These are phyloP conservation scores for Cancer borealis DNA, from an alignment of 2,888 invertebrate species.

Conservation along the genomic window DNA sequence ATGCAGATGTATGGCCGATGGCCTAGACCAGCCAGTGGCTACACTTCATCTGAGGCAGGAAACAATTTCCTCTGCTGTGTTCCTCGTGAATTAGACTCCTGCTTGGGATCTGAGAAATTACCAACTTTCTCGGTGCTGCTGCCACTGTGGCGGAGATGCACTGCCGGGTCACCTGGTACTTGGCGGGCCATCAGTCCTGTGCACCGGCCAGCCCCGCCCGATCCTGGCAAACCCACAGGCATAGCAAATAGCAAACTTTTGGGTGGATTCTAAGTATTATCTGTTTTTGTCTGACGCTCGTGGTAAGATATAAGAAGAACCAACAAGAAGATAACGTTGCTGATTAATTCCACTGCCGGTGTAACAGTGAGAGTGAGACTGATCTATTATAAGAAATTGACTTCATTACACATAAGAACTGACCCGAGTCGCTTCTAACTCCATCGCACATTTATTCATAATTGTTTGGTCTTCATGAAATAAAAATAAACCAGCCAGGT, in stretches of 20 bases:
- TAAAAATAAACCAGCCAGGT: no score
- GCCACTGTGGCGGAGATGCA: slow-evolving; percentile 27
- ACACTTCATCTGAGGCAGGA: slow-evolving; percentile 40
- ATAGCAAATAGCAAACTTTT: not conserved
- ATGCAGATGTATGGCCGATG: slow-evolving; percentile 21
- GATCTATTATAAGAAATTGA: not conserved
- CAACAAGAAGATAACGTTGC: not conserved
- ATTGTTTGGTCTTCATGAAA: no score
- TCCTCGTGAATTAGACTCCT: slow-evolving; percentile 42
- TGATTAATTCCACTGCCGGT: not conserved
- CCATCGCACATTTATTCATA: no score
- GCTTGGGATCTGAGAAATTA: slow-evolving; percentile 50
- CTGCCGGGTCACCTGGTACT: not conserved
- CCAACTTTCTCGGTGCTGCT: slow-evolving; percentile 48
- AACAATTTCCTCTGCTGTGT: slow-evolving; percentile 43
- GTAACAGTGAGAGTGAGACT: not conserved
- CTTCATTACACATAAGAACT: no score
- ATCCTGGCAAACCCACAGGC: not conserved
- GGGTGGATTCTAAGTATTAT: not conserved
- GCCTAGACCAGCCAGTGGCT: slow-evolving; percentile 5
- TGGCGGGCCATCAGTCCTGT: not conserved
- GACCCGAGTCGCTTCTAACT: no score
- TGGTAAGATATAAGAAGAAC: not conserved
- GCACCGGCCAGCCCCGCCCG: not conserved
- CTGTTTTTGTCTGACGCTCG: not conserved